A percentile compares a stretch with the other conserved stretches of the same genome.
These are phyloP conservation scores for Octomys mimax DNA, from an alignment of 2,797 vertebrate species.

Conservation along the genomic window DNA sequence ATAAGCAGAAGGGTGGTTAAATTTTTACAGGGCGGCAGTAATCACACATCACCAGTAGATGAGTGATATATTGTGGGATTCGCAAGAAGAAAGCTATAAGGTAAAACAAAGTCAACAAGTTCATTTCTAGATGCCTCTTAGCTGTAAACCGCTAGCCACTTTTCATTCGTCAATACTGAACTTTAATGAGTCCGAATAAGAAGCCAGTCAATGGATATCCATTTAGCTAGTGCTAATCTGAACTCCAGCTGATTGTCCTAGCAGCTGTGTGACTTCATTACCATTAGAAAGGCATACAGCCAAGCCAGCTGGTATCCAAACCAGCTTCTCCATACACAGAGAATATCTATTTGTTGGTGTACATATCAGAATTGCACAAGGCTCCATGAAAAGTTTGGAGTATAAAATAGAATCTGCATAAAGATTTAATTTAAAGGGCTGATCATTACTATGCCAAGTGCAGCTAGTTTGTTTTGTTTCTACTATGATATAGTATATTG, in stretches of 20 bases:
- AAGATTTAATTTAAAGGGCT: conserved; percentile 82
- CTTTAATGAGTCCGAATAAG: conserved; percentile 90
- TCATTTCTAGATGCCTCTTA: conserved; percentile 87
- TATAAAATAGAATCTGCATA: conserved; percentile 83
- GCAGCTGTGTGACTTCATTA: conserved; percentile 93
- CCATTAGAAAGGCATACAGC: conserved; percentile 91
- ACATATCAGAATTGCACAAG: conserved; percentile 86
- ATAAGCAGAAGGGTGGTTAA: not conserved
- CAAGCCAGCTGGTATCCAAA: conserved; percentile 91
- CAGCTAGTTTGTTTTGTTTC: conserved; percentile 81
- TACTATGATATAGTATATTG: conserved; percentile 74
- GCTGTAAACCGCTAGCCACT: conserved; percentile 84
- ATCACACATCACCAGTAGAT: conserved; percentile 41
- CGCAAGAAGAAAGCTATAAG: conserved; percentile 37
- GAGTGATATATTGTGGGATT: conserved; percentile 61
- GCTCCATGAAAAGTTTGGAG: conserved; percentile 78
- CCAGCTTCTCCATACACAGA: conserved; percentile 87
- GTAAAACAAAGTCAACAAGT: conserved; percentile 65
- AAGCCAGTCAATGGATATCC: conserved; percentile 89
- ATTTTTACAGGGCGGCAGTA: conserved; percentile 37
- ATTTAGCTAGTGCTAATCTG: conserved; percentile 90
- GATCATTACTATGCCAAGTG: conserved; percentile 80
- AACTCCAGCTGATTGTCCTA: conserved; percentile 92
- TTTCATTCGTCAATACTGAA: conserved; percentile 85
- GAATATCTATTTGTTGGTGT: conserved; percentile 87